A percentile compares a stretch with the other conserved stretches of the same genome.
Conservation (phyloP, 2,113 vertebrate genomes). For the Podarcis muralis region DNA sequence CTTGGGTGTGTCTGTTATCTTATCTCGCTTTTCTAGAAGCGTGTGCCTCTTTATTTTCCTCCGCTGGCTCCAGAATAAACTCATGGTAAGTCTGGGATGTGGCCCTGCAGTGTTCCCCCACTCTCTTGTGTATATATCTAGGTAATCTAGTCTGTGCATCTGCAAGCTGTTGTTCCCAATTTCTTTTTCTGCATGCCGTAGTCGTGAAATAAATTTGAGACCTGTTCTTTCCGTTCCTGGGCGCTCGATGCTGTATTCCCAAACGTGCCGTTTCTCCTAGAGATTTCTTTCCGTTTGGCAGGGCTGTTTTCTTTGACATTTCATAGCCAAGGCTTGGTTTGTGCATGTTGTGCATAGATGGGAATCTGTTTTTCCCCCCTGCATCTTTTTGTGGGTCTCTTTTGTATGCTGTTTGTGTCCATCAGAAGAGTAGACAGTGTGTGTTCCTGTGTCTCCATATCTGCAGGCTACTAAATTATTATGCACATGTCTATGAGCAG, state of each 20-base stretch:
- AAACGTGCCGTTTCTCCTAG: not conserved
- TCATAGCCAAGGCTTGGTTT: not conserved
- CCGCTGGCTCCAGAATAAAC: not conserved
- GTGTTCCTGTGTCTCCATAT: no score
- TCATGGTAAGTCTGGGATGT: slow-evolving; percentile 7
- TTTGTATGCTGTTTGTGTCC: not conserved
- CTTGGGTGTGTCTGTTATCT: slow-evolving; percentile 33
- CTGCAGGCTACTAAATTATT: not conserved
- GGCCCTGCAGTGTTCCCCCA: not conserved
- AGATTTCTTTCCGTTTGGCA: not conserved
- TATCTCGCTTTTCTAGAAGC: not conserved
- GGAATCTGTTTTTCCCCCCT: not conserved
- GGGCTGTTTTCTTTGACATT: not conserved
- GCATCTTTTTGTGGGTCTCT: not conserved
- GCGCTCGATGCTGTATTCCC: not conserved
- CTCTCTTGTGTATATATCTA: no score
- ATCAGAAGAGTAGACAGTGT: not conserved
- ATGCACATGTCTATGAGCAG: not conserved
- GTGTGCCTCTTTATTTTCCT: not conserved
- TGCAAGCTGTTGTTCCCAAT: not conserved
- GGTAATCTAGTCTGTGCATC: not conserved
- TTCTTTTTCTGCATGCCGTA: not conserved
- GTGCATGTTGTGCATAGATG: not conserved
- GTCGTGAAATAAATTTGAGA: not conserved
- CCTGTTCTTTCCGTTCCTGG: not conserved